Conservation (phyloP, 2,888 invertebrate genomes). For the Parnassius apollo region DNA sequence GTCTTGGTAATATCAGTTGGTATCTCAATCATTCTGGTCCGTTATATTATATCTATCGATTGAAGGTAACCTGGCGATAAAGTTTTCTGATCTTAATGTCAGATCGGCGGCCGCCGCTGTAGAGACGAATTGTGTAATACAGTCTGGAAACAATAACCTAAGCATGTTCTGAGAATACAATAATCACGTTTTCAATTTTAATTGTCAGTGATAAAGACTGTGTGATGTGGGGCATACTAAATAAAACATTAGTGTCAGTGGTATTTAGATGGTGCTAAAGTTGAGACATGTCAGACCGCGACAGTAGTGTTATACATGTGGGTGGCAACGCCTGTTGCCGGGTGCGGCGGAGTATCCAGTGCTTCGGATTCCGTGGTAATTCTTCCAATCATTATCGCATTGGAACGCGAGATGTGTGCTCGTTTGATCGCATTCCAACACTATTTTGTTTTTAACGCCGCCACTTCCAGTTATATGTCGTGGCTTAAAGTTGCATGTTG, state of each 20-base stretch:
- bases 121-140: conserved; percentile 47
- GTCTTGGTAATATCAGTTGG: conserved; percentile 35
- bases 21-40: conserved; percentile 52
- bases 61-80: conserved; percentile 53
- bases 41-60: conserved; percentile 56
- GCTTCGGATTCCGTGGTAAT: conserved; percentile 75
- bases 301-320: conserved; percentile 64
- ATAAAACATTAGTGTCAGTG: conserved; percentile 43
- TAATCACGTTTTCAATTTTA: conserved; percentile 41
- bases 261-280: conserved; percentile 42
- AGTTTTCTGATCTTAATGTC: conserved; percentile 47
- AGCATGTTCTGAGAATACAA: conserved; percentile 25
- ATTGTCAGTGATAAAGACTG: conserved; percentile 37
- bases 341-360: conserved; percentile 74
- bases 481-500: conserved; percentile 24
- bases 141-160: not conserved
- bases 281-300: conserved; percentile 64
- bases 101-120: conserved; percentile 52
- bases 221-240: conserved; percentile 7
- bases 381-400: conserved; percentile 36
- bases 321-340: conserved; percentile 66
- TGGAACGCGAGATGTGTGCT: conserved; percentile 13
- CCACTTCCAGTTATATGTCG: conserved; percentile 20
- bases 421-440: conserved; percentile 24
- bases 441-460: conserved; percentile 28